phyloP scores from a whole-genome alignment of 2,113 vertebrate species.

The Numida meleagris region DNA sequence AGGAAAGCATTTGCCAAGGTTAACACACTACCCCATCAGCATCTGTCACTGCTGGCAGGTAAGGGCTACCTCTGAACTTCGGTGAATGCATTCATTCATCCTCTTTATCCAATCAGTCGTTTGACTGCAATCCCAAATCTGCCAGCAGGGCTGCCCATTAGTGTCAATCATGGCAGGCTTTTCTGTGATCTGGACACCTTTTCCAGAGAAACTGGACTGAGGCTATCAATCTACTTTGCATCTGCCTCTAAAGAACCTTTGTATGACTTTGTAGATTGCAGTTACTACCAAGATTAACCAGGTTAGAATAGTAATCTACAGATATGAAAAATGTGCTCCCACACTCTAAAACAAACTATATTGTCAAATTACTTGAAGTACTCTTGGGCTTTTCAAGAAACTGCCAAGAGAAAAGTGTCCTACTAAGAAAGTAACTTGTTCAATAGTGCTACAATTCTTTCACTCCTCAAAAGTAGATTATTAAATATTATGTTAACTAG shows the following conservation, averaged over 20 bases:
- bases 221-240: background rate
- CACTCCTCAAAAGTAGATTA: background rate
- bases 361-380: background rate
- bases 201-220: background rate
- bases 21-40: background rate
- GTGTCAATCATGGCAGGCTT: background rate
- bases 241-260: background rate
- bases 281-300: background rate
- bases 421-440: background rate
- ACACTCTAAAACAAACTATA: background rate
- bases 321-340: background rate
- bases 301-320: background rate
- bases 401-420: background rate
- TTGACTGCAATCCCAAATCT: background rate
- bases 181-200: background rate
- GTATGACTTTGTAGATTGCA: background rate
- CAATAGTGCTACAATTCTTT: background rate
- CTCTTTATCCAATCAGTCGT: background rate
- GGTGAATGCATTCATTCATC: background rate
- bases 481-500: slow-evolving; percentile 22
- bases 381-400: background rate
- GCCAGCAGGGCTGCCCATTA: background rate
- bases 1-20: background rate
- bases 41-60: background rate
- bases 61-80: background rate